Conservation (phyloP, 1,140 invertebrate genomes). For the Euwallacea similis region DNA sequence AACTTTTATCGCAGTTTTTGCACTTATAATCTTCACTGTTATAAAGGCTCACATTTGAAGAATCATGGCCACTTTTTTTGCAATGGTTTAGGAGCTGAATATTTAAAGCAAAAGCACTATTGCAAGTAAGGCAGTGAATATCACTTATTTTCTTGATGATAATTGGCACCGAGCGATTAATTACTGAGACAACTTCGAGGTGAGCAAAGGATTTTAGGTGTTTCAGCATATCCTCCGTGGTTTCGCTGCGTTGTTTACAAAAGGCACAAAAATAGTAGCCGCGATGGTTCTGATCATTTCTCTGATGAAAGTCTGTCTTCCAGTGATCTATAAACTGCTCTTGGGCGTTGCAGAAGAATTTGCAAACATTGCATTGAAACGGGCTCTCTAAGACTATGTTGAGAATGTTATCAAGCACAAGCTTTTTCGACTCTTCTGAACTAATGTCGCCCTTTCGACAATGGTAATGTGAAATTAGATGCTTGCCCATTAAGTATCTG, state of each 20-base stretch:
- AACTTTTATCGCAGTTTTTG: constrained; percentile 59
- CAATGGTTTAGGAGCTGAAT: constrained; percentile 69
- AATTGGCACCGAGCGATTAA: constrained; percentile 78
- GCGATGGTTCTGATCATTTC: constrained; percentile 39
- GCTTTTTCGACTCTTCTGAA: constrained; percentile 57
- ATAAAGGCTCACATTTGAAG: constrained; percentile 28
- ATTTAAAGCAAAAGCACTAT: constrained; percentile 68
- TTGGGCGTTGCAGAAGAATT: constrained; percentile 80
- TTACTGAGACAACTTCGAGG: constrained; percentile 68
- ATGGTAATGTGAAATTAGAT: constrained; percentile 82
- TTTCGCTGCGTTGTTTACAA: constrained; percentile 72
- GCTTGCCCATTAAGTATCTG: constrained; percentile 73
- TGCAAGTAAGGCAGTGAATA: constrained; percentile 65
- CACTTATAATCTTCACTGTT: constrained; percentile 53
- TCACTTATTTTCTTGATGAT: constrained; percentile 70
- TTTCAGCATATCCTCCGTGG: constrained; percentile 65
- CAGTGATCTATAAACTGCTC: constrained; percentile 75
- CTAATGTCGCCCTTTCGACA: constrained; percentile 67
- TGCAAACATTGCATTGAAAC: constrained; percentile 80
- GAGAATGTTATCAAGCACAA: constrained; percentile 75
- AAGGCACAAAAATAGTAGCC: constrained; percentile 74
- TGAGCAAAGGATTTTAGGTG: constrained; percentile 71
- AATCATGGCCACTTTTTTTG: constrained; percentile 57
- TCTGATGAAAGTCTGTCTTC: constrained; percentile 66
- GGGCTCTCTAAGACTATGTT: constrained; percentile 77